Conservation (phyloP, 2,888 invertebrate species). For the Sphinx pinastri region DNA sequence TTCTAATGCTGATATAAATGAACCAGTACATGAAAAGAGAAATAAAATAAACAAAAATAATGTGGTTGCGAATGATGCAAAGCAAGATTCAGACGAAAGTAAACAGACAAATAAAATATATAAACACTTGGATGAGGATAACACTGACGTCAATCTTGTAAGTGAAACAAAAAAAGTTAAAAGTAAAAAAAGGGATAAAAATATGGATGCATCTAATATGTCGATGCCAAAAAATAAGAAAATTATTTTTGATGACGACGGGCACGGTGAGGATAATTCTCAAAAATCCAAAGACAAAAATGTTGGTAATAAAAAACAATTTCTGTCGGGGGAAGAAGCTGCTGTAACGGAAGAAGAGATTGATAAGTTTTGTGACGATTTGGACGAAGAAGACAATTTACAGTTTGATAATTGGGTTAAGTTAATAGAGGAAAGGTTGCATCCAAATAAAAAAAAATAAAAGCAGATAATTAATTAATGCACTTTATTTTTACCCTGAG, state of each 20-base stretch:
- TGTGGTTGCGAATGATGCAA: constrained; percentile 1
- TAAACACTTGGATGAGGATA: background rate
- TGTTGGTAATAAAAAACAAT: constrained; percentile 36
- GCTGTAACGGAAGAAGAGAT: constrained; percentile 74
- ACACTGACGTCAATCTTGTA: constrained; percentile 11
- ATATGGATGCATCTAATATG: constrained; percentile 30
- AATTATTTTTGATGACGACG: constrained; percentile 46
- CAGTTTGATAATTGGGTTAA: constrained; percentile 75
- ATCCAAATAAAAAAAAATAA: constrained; percentile 60
- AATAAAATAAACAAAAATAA: constrained; percentile 6
- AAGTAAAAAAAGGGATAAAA: constrained; percentile 28
- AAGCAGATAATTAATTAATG: constrained; percentile 34
- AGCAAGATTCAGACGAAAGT: constrained; percentile 23
- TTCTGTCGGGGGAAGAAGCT: constrained; percentile 57
- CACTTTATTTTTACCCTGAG: constrained; percentile 13
- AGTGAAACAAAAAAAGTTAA: constrained; percentile 21
- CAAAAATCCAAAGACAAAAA: constrained; percentile 29
- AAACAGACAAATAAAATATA: constrained; percentile 21
- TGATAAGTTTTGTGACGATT: constrained; percentile 72
- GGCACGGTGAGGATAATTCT: constrained; percentile 36
- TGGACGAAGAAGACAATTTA: constrained; percentile 69
- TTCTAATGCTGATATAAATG: too few species aligned
- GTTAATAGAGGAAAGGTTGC: constrained; percentile 70
- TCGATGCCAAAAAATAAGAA: constrained; percentile 41
- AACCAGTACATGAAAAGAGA: background rate